A percentile compares a stretch with the other conserved stretches of the same genome.
Conservation (phyloP, 2,113 vertebrate genomes). For the Vicugna pacos region DNA sequence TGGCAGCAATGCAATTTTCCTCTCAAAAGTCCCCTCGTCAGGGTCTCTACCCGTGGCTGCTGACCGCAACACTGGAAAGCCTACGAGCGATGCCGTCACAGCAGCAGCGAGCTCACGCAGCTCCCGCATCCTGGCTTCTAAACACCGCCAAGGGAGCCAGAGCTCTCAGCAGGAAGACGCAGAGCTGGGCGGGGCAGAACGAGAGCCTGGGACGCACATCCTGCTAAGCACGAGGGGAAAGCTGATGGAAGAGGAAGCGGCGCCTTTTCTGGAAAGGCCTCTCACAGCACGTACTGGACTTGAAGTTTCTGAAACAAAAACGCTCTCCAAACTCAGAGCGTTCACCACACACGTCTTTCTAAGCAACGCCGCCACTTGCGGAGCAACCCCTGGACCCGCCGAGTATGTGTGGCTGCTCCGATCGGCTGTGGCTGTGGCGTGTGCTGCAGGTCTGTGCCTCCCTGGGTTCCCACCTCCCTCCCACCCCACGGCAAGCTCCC, state of each 20-base stretch:
- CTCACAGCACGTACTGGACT: not conserved
- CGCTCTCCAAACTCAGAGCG: not conserved
- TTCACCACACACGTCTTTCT: not conserved
- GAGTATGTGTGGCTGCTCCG: rapidly evolving
- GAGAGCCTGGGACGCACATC: not conserved
- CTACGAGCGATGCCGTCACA: rapidly evolving
- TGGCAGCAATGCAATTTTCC: not conserved
- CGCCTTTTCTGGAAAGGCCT: not conserved
- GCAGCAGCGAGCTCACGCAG: not conserved
- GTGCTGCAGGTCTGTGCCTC: not conserved
- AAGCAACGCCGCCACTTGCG: not conserved
- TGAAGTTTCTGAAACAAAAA: not conserved
- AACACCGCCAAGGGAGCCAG: not conserved
- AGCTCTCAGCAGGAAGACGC: not conserved
- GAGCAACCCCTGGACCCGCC: not conserved
- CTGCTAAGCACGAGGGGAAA: not conserved
- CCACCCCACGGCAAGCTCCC: not conserved
- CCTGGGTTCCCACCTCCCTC: not conserved
- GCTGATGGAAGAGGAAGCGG: too few species aligned
- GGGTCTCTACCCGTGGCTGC: not conserved
- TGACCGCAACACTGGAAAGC: not conserved
- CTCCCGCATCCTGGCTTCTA: not conserved
- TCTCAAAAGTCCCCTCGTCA: not conserved
- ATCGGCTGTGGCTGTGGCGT: not conserved
- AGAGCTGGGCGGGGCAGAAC: rapidly evolving